Percentiles rank a stretch among this genome's conserved stretches.
Conservation (phyloP, 2,113 vertebrate genomes). For the Hiodon alosoides region DNA sequence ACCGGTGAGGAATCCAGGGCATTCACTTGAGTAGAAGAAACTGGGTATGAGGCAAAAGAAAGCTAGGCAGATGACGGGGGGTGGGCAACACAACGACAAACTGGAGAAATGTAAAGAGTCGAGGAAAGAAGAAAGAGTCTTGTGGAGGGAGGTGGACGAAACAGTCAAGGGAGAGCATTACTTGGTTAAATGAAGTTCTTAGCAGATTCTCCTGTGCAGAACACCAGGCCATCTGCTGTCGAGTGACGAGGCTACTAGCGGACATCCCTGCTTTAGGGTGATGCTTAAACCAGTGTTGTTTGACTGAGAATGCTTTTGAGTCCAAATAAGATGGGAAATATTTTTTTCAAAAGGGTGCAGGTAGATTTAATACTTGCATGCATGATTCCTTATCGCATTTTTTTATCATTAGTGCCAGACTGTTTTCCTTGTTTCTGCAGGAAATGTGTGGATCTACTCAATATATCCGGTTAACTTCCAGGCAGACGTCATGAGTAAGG, state of each 20-base stretch:
- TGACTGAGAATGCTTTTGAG: not conserved
- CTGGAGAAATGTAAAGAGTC: not conserved
- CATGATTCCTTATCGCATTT: not conserved
- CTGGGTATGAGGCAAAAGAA: not conserved
- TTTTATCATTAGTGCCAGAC: not conserved
- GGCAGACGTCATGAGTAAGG: rapidly evolving
- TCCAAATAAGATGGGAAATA: not conserved
- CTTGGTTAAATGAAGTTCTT: too few species aligned
- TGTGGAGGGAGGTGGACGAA: too few species aligned
- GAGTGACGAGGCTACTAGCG: too few species aligned
- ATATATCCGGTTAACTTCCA: conserved; percentile 41
- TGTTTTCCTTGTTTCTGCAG: conserved; percentile 21
- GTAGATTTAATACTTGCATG: not conserved
- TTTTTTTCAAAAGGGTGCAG: not conserved
- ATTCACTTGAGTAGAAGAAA: not conserved
- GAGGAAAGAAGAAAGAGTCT: too few species aligned
- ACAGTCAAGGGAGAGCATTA: too few species aligned
- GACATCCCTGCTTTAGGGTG: too few species aligned
- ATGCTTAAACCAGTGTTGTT: too few species aligned
- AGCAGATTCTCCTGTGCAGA: too few species aligned
- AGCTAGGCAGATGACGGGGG: not conserved
- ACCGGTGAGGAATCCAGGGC: conserved; percentile 26
- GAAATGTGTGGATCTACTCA: conserved; percentile 51
- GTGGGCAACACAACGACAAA: not conserved
- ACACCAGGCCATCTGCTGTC: too few species aligned